A percentile compares a stretch with the other conserved stretches of the same genome.
Conservation (phyloP, 2,797 vertebrate species). For the Eulemur coronatus region DNA sequence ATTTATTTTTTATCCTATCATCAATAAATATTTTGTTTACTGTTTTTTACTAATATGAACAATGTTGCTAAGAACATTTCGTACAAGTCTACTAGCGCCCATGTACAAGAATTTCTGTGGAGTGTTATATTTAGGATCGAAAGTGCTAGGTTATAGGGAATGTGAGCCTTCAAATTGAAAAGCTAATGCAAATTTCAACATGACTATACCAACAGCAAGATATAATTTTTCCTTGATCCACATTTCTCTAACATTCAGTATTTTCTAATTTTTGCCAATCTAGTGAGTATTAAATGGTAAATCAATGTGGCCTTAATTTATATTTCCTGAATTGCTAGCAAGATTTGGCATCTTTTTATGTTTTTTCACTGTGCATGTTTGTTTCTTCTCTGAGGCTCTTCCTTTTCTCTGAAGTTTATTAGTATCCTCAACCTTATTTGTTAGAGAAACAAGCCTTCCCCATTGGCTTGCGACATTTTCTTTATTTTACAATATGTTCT, state of each 20-base stretch:
- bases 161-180: background rate
- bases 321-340: constrained; percentile 1
- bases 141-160: background rate
- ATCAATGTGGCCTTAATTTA: background rate
- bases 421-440: constrained; percentile 46
- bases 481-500: constrained; percentile 40
- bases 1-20: background rate
- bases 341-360: constrained; percentile 1
- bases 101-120: background rate
- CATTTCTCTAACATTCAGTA: background rate
- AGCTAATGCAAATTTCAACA: background rate
- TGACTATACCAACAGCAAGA: background rate
- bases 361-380: background rate
- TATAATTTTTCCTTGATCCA: background rate
- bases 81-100: background rate
- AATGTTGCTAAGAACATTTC: background rate
- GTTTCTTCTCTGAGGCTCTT: constrained; percentile 47
- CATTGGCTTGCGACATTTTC: constrained; percentile 47
- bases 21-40: background rate
- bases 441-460: constrained; percentile 16
- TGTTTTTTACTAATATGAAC: background rate
- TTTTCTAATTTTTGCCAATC: background rate
- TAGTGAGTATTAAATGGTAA: background rate
- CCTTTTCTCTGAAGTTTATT: constrained; percentile 58
- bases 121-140: background rate